Evolutionary conservation across 2,888 invertebrate genomes (phyloP), one percentile per base, ranked within the genome.

Genomic region (Julus scanicus): DNA sequence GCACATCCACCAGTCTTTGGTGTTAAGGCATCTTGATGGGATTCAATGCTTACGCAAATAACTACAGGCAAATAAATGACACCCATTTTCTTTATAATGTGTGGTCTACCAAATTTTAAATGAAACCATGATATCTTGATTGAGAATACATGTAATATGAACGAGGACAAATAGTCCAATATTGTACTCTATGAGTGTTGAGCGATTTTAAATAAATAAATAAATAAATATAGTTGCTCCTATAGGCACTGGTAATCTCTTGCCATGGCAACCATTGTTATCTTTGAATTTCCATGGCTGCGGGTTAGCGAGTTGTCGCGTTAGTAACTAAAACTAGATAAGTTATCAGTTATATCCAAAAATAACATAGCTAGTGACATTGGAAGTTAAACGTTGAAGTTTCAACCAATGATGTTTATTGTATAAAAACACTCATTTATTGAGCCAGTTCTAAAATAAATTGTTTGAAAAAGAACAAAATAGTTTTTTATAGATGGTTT

Each of bases 311-410:
- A 29, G 20, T 29, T 9, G 29, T 71, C 6, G 71, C 5, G 5
- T 29, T 71, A 63, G 63, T 17, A n/a, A n/a, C 63, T n/a, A 63
- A 63, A 63, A 63, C 63, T 63, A 63, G 63, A 63, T n/a, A 63
- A 63, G n/a, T n/a, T 63, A 63, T n/a, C 63, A 63, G n/a, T 17
- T n/a, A 17, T 63, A n/a, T 17, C n/a, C n/a, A 17, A n/a, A 17
- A 15, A 63, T 63, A 17, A 8, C 8, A 0, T 2, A 44, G 44
- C 2, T 44, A 44, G 8, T 2, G 44, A 44, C 44, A 44, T 8
- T 44, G 44, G 8, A 44, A 8, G 5, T 44, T 44, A 8, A 8
- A 44, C 63, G 17, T 63, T n/a, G n/a, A 63, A 63, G 17, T n/a
- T 63, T 63, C 13, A 63, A 53, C 13, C 53, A 53, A 15, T 44